Conservation (phyloP, 2,113 vertebrate species). For the Columba janthina region DNA sequence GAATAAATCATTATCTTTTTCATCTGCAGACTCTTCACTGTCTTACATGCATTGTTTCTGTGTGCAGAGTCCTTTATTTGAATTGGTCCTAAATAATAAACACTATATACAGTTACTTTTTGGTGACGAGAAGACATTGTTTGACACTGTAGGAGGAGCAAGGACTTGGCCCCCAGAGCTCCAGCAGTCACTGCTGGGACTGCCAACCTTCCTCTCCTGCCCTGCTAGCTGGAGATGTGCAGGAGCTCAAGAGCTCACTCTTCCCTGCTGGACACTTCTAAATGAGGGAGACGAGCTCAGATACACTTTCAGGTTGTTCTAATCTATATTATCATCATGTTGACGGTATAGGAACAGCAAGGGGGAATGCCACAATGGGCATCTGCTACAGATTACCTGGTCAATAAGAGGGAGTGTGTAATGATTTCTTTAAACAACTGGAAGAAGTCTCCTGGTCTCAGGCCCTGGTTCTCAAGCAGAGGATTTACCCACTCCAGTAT, state of each 20-base stretch:
- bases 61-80: neutral
- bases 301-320: neutral
- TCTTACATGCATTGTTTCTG: neutral
- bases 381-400: neutral
- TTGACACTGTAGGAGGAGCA: neutral
- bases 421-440: neutral
- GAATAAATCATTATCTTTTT: slow-evolving; percentile 12
- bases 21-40: neutral
- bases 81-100: neutral
- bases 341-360: neutral
- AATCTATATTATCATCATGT: neutral
- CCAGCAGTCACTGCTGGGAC: neutral
- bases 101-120: neutral
- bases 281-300: neutral
- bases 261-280: neutral
- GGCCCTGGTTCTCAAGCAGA: neutral
- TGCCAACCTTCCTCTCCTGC: neutral
- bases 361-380: too few species aligned
- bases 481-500: neutral
- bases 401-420: neutral
- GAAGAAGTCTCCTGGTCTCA: neutral
- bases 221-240: neutral
- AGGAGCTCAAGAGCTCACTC: neutral
- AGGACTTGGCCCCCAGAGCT: neutral
- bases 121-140: neutral